Evolutionary conservation across 2,888 invertebrate species (phyloP), one percentile per base, ranked within the genome.

Genomic region (Spisula subtruncata): DNA sequence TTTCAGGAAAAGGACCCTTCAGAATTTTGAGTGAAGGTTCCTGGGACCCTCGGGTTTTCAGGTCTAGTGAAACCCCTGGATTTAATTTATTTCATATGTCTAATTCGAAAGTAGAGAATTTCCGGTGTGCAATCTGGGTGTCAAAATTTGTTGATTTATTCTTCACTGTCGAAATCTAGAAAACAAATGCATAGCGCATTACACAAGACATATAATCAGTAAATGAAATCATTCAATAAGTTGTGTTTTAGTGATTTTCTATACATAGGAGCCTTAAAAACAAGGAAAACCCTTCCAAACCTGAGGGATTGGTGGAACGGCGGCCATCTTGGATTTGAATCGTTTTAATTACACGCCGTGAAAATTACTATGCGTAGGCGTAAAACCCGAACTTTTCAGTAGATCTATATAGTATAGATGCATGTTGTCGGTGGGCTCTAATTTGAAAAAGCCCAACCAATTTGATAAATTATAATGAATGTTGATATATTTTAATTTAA

Each of bases 231-330:
- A 71, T 29, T 1, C n/a, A 41, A 20, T 41, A 32, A 14, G 18
- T 25, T 79, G 20, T 79, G 18, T 79, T 18, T 35, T 20, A 79
- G n/a, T 29, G 14, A 18, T 0, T 79, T 46, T 41, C 20, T n/a
- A 81, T 25, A n/a, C 48, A 81, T 20, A 25, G 14, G n/a, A 51
- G n/a, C 10, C 12, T 20, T 25, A 12, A 25, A 25, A 20, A 48
- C 51, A 81, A 46, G 10, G 25, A 81, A 81, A 48, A 81, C 46
- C 48, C 10, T 46, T 81, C 79, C 86, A 79, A 89, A 95, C 95
- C 94, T 95, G 95, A 56, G 94, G 91, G 87, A 95, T 93, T 90
- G 95, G 95, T 94, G 95, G 95, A 92, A 94, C 93, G 79, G 94
- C 93, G 94, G 95, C 95, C 95, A 95, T 95, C 56, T 88, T 94